These are phyloP conservation scores for Eristalinus aeneus DNA, from an alignment of 2,888 invertebrate genomes.

Conservation along the genomic window DNA sequence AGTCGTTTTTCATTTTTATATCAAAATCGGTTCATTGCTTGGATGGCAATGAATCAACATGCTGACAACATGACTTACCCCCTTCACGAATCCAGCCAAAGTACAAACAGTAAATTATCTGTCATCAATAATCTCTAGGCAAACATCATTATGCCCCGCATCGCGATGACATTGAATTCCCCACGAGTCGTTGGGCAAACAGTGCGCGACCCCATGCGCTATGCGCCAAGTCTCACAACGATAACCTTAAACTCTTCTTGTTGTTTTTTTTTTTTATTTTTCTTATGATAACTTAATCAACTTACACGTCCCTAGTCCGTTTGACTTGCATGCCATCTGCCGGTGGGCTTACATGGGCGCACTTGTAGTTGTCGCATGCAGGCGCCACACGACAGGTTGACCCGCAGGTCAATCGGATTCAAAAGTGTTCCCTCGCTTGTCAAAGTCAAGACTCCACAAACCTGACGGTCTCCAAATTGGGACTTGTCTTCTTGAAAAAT, in stretches of 20 bases:
- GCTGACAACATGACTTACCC: neutral
- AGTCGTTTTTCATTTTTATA: neutral
- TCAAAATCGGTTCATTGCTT: neutral
- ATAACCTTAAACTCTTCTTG: constrained; percentile 33
- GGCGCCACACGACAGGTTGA: neutral
- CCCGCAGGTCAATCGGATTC: neutral
- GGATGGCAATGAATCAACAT: neutral
- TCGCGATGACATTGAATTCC: neutral
- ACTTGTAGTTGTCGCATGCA: constrained; percentile 5
- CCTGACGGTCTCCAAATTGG: neutral
- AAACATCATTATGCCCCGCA: neutral
- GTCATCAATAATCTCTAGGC: neutral
- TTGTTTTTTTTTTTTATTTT: neutral
- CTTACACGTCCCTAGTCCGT: constrained; percentile 6
- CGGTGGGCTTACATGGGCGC: constrained; percentile 14
- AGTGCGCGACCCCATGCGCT: neutral
- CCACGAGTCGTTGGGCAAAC: neutral
- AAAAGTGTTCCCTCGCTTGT: neutral
- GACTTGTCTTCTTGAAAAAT: neutral
- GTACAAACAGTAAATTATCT: neutral
- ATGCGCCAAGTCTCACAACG: neutral
- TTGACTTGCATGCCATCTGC: constrained; percentile 3
- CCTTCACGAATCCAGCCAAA: neutral
- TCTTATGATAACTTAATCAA: constrained; percentile 22
- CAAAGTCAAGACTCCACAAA: neutral